These are phyloP conservation scores for Brassicogethes aeneus DNA, from an alignment of 2,888 invertebrate genomes.

Conservation along the genomic window DNA sequence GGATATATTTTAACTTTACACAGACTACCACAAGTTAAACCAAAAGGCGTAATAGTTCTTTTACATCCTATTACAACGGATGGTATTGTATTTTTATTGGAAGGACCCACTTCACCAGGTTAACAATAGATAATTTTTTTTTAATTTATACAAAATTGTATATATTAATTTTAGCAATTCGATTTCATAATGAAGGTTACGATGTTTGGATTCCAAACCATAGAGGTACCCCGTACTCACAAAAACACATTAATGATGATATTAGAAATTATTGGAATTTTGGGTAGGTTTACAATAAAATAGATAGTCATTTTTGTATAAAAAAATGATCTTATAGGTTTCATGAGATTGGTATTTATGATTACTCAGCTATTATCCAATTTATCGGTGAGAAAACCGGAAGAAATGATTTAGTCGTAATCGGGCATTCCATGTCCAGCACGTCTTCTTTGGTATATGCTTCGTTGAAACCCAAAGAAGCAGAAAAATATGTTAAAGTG, in stretches of 20 bases:
- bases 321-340: slow-evolving; percentile 10
- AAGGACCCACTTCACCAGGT: slow-evolving; percentile 8
- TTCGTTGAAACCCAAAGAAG: slow-evolving; percentile 9
- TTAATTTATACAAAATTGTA: not conserved
- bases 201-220: slow-evolving; percentile 13
- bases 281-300: not conserved
- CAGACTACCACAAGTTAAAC: slow-evolving; percentile 9
- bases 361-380: slow-evolving; percentile 10
- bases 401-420: slow-evolving; percentile 8
- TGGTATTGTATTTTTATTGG: slow-evolving; percentile 9
- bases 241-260: slow-evolving; percentile 5
- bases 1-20: slow-evolving; percentile 14
- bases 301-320: not conserved
- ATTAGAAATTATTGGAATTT: slow-evolving; percentile 11
- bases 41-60: slow-evolving; percentile 13
- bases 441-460: slow-evolving; percentile 13
- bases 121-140: not conserved
- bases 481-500: slow-evolving; percentile 9
- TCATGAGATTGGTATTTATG: slow-evolving; percentile 18
- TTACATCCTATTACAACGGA: slow-evolving; percentile 13
- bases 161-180: slow-evolving; percentile 8
- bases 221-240: slow-evolving; percentile 10
- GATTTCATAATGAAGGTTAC: slow-evolving; percentile 8
- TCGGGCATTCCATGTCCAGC: slow-evolving; percentile 16
- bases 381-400: slow-evolving; percentile 10